Percentiles rank a stretch among this genome's conserved stretches.
Conservation (phyloP, 2,113 vertebrate species). For the Sterrhoptilus dennistouni region DNA sequence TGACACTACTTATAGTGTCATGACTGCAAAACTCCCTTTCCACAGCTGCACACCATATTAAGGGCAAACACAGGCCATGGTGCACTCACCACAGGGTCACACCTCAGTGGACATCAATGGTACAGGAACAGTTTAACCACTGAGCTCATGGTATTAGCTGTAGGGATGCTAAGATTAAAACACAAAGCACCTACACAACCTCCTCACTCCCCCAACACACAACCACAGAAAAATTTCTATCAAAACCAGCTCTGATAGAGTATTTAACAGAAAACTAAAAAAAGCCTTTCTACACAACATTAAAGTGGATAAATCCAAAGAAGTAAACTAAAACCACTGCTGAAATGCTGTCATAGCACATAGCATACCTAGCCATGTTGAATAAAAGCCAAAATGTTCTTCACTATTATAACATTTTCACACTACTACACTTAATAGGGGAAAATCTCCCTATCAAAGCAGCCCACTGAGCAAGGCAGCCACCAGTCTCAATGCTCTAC, state of each 20-base stretch:
- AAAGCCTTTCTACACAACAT: background rate
- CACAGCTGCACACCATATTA: slow-evolving; percentile 50
- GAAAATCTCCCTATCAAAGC: slow-evolving; percentile 36
- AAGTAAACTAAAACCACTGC: background rate
- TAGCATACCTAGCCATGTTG: background rate
- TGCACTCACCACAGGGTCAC: background rate
- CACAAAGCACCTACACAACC: background rate
- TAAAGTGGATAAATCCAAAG: background rate
- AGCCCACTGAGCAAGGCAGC: slow-evolving; percentile 14
- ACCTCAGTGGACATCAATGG: background rate
- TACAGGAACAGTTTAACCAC: background rate
- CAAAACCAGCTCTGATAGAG: background rate
- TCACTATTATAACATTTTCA: slow-evolving; percentile 48
- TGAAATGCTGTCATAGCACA: background rate
- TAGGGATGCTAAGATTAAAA: background rate
- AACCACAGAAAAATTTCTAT: background rate
- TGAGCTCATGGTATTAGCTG: background rate
- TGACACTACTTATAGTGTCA: background rate
- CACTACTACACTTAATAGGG: slow-evolving; percentile 21
- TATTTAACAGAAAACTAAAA: background rate
- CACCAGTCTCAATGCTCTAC: background rate
- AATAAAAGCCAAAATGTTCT: background rate
- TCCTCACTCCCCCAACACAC: background rate
- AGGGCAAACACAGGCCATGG: background rate
- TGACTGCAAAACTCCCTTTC: slow-evolving; percentile 61